Base-by-base conservation (phyloP, 1,140 invertebrate species). In the Bathynomus jamesi region DNA sequence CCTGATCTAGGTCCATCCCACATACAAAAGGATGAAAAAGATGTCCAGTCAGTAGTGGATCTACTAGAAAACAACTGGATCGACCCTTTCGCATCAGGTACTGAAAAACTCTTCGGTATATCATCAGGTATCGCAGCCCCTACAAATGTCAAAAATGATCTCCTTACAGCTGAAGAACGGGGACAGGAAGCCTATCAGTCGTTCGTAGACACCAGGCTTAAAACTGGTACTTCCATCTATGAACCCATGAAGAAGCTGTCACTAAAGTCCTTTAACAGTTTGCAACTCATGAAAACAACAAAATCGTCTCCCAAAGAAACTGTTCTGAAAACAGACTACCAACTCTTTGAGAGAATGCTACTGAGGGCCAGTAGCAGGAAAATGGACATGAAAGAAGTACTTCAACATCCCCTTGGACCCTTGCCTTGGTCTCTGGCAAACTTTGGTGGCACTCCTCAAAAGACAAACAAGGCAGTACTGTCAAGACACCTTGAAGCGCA, bases 391-490 rank as follows among this genome's bases (percentile, higher is more conserved):
- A 4, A 29, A 28, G 62, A 71, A 13, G 70, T 46, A 8, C 24
- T 71, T 7, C 21, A 32, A 24, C 25, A 67, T 40, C 70, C 62
- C 13, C 70, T 40, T 28, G 46, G 40, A 13, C 31, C 30, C 25
- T 29, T 46, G 21, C 70, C 63, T 2, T 67, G 63, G 70, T 11
- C 70, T 65, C 11, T 67, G 8, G 70, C 63, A 7, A 71, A 71
- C 28, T n/a, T 5, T 8, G 63, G 65, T 71, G 70, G 63, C 10
- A 53, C 70, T 8, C 0, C 28, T 11, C 63, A 61, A 21, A 71
- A 65, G 29, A 66, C 65, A 0, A 46, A 71, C 30, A 71, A 71
- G 28, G 70, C 70, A 28, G 21, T 60, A 7, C 24, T 66, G n/a
- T 13, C 1, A 5, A 67, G 30, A 21, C 0, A 28, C 11, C 10